A percentile compares a stretch with the other conserved stretches of the same genome.
Evolutionary conservation across 2,113 vertebrate genomes (phyloP).

Genomic region (Pterocles gutturalis): DNA sequence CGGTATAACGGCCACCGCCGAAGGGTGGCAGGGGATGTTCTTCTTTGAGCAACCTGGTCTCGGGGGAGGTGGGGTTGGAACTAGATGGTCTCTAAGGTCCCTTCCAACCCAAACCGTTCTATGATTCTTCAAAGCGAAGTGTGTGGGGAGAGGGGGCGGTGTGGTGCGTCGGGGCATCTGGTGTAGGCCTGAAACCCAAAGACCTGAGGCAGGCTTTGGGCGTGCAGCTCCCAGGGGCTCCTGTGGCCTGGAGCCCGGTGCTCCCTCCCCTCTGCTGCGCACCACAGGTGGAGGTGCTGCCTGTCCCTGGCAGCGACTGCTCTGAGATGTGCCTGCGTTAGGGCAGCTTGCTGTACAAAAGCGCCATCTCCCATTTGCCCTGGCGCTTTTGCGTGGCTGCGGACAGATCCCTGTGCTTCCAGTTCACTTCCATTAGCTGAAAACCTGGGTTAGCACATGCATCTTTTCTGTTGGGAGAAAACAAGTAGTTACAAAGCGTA

Average conservation of each 20-base stretch:
- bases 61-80: too few relatives aligned
- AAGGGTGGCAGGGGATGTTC: accelerated
- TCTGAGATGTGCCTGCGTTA: accelerated
- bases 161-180: accelerated
- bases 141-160: too few relatives aligned
- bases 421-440: not conserved
- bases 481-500: not conserved
- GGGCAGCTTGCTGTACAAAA: not conserved
- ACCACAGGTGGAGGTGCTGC: accelerated
- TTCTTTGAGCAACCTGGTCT: too few relatives aligned
- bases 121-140: accelerated
- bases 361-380: accelerated
- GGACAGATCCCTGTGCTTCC: not conserved
- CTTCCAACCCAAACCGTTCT: too few relatives aligned
- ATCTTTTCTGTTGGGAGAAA: not conserved
- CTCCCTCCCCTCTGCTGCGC: accelerated
- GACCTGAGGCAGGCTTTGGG: too few relatives aligned
- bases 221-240: accelerated
- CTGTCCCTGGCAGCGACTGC: accelerated
- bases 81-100: too few relatives aligned
- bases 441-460: not conserved
- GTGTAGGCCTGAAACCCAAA: not conserved
- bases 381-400: accelerated
- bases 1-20: accelerated
- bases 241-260: accelerated